Evolutionary conservation across 2,888 invertebrate genomes (phyloP).

Genomic region (Stegophylla sp.): DNA sequence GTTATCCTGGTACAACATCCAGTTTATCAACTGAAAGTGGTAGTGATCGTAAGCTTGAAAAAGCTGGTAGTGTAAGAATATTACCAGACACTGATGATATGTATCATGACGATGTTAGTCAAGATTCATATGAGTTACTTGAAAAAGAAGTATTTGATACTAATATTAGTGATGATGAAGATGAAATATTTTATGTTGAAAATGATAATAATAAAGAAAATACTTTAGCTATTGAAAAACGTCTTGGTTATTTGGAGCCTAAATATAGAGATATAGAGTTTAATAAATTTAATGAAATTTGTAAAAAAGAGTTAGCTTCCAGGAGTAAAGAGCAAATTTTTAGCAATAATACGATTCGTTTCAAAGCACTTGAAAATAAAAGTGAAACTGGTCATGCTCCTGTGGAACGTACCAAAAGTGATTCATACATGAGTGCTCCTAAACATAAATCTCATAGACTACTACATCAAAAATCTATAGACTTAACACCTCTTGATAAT

Average conservation of each 20-base stretch:
- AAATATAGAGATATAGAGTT: slow-evolving; percentile 63
- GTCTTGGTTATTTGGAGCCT: slow-evolving; percentile 61
- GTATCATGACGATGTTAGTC: slow-evolving; percentile 85
- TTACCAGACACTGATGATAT: slow-evolving; percentile 62
- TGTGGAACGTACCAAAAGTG: slow-evolving; percentile 77
- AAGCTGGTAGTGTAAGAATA: slow-evolving; percentile 66
- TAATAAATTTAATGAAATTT: slow-evolving; percentile 63
- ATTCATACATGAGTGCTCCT: slow-evolving; percentile 76
- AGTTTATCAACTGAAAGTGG: slow-evolving; percentile 73
- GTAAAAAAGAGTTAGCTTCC: slow-evolving; percentile 62
- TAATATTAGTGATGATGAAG: slow-evolving; percentile 77
- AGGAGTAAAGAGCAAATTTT: slow-evolving; percentile 59
- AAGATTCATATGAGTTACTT: slow-evolving; percentile 85
- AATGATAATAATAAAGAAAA: slow-evolving; percentile 69
- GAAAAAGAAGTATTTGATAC: slow-evolving; percentile 69
- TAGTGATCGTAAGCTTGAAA: slow-evolving; percentile 71
- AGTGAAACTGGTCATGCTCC: slow-evolving; percentile 64
- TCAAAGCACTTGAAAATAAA: slow-evolving; percentile 63
- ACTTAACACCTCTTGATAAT: slow-evolving; percentile 64
- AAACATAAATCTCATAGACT: slow-evolving; percentile 64
- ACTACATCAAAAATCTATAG: slow-evolving; percentile 66
- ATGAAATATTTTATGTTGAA: slow-evolving; percentile 78
- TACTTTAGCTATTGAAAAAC: slow-evolving; percentile 59
- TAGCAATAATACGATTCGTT: slow-evolving; percentile 60
- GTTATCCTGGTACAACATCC: slow-evolving; percentile 81